phyloP scores from a whole-genome alignment of 2,797 vertebrate genomes.

The Pogonophryne albipinna region DNA sequence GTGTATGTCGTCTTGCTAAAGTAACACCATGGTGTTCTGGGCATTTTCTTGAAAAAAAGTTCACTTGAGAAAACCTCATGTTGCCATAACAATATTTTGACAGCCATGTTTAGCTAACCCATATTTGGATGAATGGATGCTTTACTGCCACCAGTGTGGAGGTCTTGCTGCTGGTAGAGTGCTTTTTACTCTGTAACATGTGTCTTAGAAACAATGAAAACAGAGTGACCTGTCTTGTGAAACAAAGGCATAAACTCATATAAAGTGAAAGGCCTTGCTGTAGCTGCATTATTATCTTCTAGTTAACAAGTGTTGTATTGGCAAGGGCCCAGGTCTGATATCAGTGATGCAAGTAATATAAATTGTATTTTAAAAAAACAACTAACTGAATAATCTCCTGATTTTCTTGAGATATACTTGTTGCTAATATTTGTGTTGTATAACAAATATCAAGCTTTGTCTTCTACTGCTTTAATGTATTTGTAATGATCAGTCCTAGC shows the following conservation, averaged over 20 bases:
- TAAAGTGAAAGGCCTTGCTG: neutral
- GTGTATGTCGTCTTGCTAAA: neutral
- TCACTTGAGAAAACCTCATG: constrained; percentile 2
- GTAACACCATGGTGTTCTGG: neutral
- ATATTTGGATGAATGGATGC: neutral
- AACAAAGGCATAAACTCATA: neutral
- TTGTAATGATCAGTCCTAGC: neutral
- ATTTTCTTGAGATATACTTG: too few species aligned
- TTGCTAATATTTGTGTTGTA: too few species aligned
- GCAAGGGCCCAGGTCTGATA: neutral
- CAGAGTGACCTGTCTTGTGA: neutral
- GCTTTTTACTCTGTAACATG: neutral
- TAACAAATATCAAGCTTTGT: too few species aligned
- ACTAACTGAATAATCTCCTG: too few species aligned
- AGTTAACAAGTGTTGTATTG: neutral
- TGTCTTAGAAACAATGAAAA: constrained; percentile 3
- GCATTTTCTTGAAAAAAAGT: neutral
- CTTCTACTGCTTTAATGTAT: neutral
- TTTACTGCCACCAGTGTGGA: neutral
- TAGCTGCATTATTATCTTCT: neutral
- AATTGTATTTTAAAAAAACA: too few species aligned
- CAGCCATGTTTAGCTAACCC: neutral
- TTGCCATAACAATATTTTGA: constrained; percentile 7
- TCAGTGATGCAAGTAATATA: neutral
- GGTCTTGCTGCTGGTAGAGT: neutral